These are phyloP conservation scores for Saiga tatarica DNA, from an alignment of 2,113 vertebrate genomes.

Conservation along the genomic window DNA sequence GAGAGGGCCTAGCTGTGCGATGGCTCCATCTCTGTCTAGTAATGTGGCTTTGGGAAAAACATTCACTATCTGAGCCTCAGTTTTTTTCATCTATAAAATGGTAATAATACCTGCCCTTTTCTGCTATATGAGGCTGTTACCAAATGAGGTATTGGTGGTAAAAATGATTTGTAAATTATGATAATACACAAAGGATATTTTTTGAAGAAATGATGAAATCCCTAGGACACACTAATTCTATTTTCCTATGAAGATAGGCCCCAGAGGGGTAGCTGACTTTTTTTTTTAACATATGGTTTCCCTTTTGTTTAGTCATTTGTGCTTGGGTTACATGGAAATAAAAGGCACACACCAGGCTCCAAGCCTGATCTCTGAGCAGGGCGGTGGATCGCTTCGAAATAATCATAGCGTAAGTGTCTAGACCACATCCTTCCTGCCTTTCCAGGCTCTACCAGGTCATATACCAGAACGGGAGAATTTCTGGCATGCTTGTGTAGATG, in stretches of 20 bases:
- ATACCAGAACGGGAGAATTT: not conserved
- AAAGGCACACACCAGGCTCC: not conserved
- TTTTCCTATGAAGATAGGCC: not conserved
- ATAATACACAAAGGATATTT: not conserved
- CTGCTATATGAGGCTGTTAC: not conserved
- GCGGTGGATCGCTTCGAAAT: not conserved
- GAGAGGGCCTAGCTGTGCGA: not conserved
- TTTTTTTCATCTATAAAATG: not conserved
- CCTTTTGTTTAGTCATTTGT: slow-evolving; percentile 32
- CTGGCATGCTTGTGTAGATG: not conserved
- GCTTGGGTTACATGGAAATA: not conserved
- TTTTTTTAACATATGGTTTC: not conserved
- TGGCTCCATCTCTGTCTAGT: not conserved
- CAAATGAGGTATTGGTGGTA: not conserved
- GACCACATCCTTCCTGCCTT: slow-evolving; percentile 3
- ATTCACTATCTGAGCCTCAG: not conserved
- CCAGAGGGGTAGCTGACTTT: not conserved
- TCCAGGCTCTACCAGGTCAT: not conserved
- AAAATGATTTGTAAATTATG: not conserved
- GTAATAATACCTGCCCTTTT: not conserved
- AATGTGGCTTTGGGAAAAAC: not conserved
- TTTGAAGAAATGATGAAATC: slow-evolving; percentile 5
- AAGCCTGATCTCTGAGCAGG: not conserved
- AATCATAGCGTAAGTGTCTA: not conserved
- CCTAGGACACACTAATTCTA: not conserved